Conservation (phyloP, 2,797 vertebrate species). For the Micromesistius poutassou region DNA sequence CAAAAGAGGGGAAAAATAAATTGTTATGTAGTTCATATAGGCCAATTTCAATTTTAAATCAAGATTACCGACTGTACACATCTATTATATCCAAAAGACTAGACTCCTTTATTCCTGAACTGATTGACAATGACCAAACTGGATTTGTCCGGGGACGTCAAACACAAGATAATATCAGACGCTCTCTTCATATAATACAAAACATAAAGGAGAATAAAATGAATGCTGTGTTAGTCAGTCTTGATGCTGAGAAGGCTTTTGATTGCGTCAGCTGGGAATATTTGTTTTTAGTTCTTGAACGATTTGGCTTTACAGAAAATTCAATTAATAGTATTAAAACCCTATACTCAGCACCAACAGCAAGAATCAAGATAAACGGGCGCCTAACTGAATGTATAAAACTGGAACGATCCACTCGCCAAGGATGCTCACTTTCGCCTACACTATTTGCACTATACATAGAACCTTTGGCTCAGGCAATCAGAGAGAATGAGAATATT, state of each 20-base stretch:
- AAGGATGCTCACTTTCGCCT: constrained; percentile 7
- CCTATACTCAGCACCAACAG: background rate
- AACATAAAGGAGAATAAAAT: background rate
- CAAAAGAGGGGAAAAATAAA: constrained; percentile 7
- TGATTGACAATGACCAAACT: constrained; percentile 14
- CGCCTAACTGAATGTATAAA: background rate
- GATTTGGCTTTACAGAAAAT: constrained; percentile 3
- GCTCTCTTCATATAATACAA: background rate
- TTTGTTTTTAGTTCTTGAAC: too few species aligned
- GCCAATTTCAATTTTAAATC: constrained; percentile 13
- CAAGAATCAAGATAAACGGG: constrained; percentile 5
- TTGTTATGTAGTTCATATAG: constrained; percentile 1
- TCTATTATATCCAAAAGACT: constrained; percentile 2
- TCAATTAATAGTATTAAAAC: constrained; percentile 7
- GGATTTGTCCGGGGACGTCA: background rate
- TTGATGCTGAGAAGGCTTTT: background rate
- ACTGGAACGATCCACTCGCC: constrained; percentile 2
- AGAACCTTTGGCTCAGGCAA: constrained; percentile 11
- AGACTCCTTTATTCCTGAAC: background rate
- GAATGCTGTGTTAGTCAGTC: background rate
- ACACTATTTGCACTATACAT: constrained; percentile 6
- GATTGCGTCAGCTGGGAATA: too few species aligned
- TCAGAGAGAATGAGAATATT: background rate
- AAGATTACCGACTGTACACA: background rate
- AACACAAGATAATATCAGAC: constrained; percentile 10